phyloP scores from a whole-genome alignment of 2,888 invertebrate species.

The Ormyrus pomaceus region DNA sequence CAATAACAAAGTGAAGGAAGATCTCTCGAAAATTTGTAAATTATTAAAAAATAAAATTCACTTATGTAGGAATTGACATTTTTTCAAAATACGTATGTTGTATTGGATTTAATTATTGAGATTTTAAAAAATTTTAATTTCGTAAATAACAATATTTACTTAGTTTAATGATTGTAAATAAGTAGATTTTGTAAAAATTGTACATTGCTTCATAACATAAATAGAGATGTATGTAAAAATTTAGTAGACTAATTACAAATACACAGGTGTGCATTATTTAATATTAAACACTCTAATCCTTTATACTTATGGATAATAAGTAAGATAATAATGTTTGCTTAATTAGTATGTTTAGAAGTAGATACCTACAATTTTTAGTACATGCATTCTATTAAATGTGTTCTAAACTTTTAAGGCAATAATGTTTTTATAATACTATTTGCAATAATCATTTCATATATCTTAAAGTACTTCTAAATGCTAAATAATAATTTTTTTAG shows the following conservation, averaged over 20 bases:
- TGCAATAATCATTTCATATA: not conserved
- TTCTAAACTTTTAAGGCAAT: slow-evolving; percentile 66
- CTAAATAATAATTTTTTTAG: slow-evolving; percentile 8
- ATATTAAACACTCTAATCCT: no score
- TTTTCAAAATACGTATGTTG: slow-evolving; percentile 7
- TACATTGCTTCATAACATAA: not conserved
- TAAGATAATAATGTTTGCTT: not conserved
- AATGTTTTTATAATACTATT: slow-evolving; percentile 40
- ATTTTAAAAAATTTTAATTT: not conserved
- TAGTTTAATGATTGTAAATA: not conserved
- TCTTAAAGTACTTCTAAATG: not conserved
- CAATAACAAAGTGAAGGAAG: slow-evolving; percentile 21
- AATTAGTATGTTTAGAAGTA: slow-evolving; percentile 9
- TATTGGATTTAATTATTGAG: not conserved
- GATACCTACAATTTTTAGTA: slow-evolving; percentile 1
- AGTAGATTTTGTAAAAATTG: slow-evolving; percentile 14
- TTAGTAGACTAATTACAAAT: not conserved
- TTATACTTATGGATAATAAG: no score
- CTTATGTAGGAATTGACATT: slow-evolving; percentile 20
- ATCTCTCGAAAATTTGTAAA: slow-evolving; percentile 35
- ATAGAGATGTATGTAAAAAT: not conserved
- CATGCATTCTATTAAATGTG: slow-evolving; percentile 56
- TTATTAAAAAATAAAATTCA: slow-evolving; percentile 35
- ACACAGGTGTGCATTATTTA: not conserved
- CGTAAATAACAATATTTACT: not conserved